A percentile compares a stretch with the other conserved stretches of the same genome.
These are phyloP conservation scores for Perodicticus potto DNA, from an alignment of 2,797 vertebrate genomes.

Conservation along the genomic window DNA sequence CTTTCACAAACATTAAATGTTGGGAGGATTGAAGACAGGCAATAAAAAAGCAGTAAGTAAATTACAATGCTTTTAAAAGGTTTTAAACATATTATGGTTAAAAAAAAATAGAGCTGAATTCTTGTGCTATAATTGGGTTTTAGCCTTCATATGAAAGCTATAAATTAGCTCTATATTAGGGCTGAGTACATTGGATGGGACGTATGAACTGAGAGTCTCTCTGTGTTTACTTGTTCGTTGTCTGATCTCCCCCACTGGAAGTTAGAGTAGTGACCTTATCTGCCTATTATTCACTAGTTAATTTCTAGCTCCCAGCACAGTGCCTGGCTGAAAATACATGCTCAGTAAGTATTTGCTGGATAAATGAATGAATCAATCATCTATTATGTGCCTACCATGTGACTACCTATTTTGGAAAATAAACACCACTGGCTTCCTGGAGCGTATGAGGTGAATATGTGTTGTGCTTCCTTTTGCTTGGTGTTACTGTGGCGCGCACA, in stretches of 20 bases:
- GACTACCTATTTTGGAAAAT: not conserved
- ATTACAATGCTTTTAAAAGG: not conserved
- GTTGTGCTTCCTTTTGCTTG: not conserved
- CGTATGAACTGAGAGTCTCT: not conserved
- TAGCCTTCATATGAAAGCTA: too few relatives aligned
- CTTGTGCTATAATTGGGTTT: too few relatives aligned
- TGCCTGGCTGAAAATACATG: not conserved
- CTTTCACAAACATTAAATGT: conserved; percentile 42
- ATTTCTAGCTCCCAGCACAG: not conserved
- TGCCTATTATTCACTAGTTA: not conserved
- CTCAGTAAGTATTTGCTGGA: not conserved
- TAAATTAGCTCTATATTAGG: too few relatives aligned
- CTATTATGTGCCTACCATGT: not conserved
- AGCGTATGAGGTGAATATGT: not conserved
- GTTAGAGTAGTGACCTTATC: not conserved
- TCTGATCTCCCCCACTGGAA: not conserved
- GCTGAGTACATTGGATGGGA: too few relatives aligned
- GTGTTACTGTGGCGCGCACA: not conserved
- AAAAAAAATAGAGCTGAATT: too few relatives aligned
- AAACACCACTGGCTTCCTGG: not conserved
- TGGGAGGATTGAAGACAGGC: not conserved
- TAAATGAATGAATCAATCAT: not conserved
- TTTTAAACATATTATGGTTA: not conserved
- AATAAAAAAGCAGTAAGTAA: not conserved
- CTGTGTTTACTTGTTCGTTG: conserved; percentile 3